Evolutionary conservation across 2,888 invertebrate species (phyloP).

Genomic region (Lepidocyrtoides sp.): DNA sequence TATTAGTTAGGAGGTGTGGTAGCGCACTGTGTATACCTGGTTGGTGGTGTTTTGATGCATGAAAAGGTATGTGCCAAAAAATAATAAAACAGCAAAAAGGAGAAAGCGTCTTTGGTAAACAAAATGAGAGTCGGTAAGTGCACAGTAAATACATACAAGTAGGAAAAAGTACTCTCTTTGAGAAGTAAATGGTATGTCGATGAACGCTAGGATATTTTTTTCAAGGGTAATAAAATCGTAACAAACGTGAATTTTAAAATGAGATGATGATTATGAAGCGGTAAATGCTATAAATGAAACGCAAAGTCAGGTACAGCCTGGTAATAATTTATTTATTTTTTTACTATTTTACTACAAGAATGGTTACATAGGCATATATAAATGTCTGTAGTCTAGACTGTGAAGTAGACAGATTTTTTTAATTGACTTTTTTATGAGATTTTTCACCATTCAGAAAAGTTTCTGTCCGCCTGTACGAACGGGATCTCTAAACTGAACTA

Average conservation of each 20-base stretch:
- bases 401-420: slow-evolving; percentile 64
- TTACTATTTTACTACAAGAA: neutral
- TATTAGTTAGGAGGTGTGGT: slow-evolving; percentile 52
- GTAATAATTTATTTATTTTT: neutral
- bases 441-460: slow-evolving; percentile 55
- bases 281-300: neutral
- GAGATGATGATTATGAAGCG: slow-evolving; percentile 26
- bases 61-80: slow-evolving; percentile 17
- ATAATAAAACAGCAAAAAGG: neutral
- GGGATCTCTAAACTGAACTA: slow-evolving; percentile 44
- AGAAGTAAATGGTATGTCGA: neutral
- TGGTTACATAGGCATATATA: neutral
- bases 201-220: slow-evolving; percentile 47
- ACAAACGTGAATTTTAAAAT: slow-evolving; percentile 44
- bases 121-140: neutral
- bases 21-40: neutral
- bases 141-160: slow-evolving; percentile 8
- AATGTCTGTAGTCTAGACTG: slow-evolving; percentile 69
- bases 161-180: neutral
- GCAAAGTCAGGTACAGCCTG: neutral
- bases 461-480: slow-evolving; percentile 27
- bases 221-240: slow-evolving; percentile 53
- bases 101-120: slow-evolving; percentile 22
- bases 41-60: slow-evolving; percentile 44
- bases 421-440: slow-evolving; percentile 70